Evolutionary conservation across 2,888 invertebrate genomes (phyloP).

Genomic region (Ganaspis brasiliensis): DNA sequence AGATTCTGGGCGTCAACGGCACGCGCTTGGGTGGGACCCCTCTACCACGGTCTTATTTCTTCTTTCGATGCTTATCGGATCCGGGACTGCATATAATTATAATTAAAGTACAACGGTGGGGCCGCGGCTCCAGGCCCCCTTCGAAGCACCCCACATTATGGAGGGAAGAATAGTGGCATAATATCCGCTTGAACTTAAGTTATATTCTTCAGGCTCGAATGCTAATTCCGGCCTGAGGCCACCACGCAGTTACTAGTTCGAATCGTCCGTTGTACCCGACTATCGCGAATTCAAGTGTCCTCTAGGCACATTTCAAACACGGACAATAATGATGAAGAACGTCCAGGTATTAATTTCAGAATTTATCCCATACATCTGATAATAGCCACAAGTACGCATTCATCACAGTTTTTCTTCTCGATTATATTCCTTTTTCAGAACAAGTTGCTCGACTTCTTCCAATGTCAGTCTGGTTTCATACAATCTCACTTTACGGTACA

Average conservation of each 20-base stretch:
- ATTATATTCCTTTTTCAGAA: background rate
- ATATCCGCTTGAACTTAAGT: constrained; percentile 79
- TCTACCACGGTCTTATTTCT: constrained; percentile 59
- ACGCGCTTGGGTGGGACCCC: constrained; percentile 78
- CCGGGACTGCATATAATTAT: constrained; percentile 78
- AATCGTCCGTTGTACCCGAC: constrained; percentile 23
- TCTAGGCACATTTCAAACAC: constrained; percentile 38
- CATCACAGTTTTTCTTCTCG: constrained; percentile 18
- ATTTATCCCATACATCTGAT: constrained; percentile 38
- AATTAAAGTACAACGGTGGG: constrained; percentile 71
- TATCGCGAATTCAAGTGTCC: constrained; percentile 39
- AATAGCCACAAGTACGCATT: constrained; percentile 35
- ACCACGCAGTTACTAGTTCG: constrained; percentile 79
- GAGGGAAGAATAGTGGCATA: constrained; percentile 78
- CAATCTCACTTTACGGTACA: background rate
- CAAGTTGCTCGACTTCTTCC: background rate
- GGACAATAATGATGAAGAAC: constrained; percentile 41
- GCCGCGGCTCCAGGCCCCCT: constrained; percentile 62
- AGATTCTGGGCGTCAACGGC: constrained; percentile 77
- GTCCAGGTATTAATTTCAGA: constrained; percentile 41
- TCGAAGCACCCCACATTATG: constrained; percentile 71
- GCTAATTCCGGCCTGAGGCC: constrained; percentile 79
- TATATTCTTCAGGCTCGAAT: constrained; percentile 75
- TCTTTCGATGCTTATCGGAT: constrained; percentile 70
- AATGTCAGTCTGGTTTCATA: background rate